phyloP scores from a whole-genome alignment of 2,113 vertebrate species.

The Colossoma macropomum region DNA sequence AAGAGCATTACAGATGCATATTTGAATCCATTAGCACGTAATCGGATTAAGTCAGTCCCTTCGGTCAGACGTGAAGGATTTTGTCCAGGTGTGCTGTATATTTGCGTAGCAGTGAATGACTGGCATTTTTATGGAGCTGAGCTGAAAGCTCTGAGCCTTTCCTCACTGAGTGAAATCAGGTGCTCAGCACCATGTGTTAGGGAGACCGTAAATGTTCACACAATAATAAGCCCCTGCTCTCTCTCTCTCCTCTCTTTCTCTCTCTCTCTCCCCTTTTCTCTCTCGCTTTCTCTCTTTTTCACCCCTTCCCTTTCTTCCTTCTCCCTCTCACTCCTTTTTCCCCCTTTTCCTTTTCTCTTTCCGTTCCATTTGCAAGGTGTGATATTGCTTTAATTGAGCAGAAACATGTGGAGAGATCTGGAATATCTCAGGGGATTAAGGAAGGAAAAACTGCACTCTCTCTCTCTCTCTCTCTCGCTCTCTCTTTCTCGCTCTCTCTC shows the following conservation, averaged over 20 bases:
- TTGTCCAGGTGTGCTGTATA: slow-evolving; percentile 28
- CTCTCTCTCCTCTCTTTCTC: slow-evolving; percentile 47
- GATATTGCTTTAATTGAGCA: slow-evolving; percentile 99
- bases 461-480: background rate
- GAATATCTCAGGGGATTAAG: slow-evolving; percentile 99
- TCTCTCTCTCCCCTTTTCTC: slow-evolving; percentile 31
- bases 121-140: slow-evolving; percentile 31
- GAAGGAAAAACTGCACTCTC: slow-evolving; percentile 71
- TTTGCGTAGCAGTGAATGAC: slow-evolving; percentile 29
- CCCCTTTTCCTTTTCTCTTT: slow-evolving; percentile 57
- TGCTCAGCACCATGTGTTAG: slow-evolving; percentile 53
- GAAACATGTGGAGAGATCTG: slow-evolving; percentile 99
- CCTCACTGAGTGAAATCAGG: slow-evolving; percentile 66
- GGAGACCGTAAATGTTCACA: slow-evolving; percentile 48
- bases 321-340: slow-evolving; percentile 32
- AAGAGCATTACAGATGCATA: slow-evolving; percentile 1
- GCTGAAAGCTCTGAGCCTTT: slow-evolving; percentile 62
- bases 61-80: background rate
- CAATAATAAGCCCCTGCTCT: slow-evolving; percentile 67
- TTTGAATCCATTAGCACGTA: slow-evolving; percentile 16
- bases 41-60: slow-evolving; percentile 39
- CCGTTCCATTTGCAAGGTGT: slow-evolving; percentile 80
- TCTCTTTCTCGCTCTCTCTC: background rate
- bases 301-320: slow-evolving; percentile 32
- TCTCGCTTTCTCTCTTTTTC: slow-evolving; percentile 1